Evolutionary conservation across 2,113 vertebrate genomes (phyloP).

Genomic region (Origma solitaria): DNA sequence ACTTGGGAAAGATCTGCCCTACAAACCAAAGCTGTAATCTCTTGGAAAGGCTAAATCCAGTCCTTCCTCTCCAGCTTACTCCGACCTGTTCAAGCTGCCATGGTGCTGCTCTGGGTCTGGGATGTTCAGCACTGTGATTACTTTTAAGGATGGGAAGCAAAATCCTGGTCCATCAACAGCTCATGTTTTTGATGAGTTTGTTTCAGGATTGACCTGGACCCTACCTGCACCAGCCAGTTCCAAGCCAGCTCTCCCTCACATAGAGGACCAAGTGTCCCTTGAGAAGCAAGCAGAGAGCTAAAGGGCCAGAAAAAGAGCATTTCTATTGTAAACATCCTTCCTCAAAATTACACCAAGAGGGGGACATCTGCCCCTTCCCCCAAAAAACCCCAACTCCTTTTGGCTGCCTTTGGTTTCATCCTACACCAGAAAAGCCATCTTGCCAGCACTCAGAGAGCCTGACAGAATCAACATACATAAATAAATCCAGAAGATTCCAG

Average conservation of each 20-base stretch:
- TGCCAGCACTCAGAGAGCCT: neutral
- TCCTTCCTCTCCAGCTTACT: neutral
- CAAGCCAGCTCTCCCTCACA: neutral
- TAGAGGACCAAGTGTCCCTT: neutral
- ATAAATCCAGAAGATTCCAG: neutral
- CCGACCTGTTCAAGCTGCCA: no score
- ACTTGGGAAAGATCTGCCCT: neutral
- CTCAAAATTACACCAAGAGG: neutral
- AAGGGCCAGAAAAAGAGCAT: neutral
- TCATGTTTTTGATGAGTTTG: neutral
- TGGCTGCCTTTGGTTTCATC: neutral
- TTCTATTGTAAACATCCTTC: neutral
- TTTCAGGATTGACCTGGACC: neutral
- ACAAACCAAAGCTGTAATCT: neutral
- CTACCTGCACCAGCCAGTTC: neutral
- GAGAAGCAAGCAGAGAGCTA: neutral
- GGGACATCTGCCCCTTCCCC: neutral
- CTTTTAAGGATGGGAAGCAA: neutral
- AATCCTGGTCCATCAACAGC: neutral
- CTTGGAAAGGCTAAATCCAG: neutral
- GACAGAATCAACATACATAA: neutral
- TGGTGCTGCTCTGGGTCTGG: neutral
- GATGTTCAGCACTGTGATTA: neutral
- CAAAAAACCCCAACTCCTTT: neutral
- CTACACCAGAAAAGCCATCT: neutral